Evolutionary conservation across 2,888 invertebrate genomes (phyloP).

Genomic region (Agrochola litura): DNA sequence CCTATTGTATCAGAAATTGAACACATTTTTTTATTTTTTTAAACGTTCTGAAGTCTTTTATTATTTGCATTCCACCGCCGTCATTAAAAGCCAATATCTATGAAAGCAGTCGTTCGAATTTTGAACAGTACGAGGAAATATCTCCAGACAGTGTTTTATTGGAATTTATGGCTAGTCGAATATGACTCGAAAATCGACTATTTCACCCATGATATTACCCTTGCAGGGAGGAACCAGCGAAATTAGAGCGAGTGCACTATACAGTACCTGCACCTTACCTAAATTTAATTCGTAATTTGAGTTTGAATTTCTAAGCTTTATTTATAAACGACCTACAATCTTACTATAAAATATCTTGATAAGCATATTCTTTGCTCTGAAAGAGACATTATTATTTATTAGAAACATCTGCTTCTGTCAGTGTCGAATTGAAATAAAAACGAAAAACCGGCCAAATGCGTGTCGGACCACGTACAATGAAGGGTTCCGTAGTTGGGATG

Average conservation of each 20-base stretch:
- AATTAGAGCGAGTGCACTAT: not conserved
- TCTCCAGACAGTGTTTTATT: conserved; percentile 40
- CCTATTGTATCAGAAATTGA: conserved; percentile 54
- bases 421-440: not conserved
- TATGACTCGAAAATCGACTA: conserved; percentile 16
- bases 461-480: no score
- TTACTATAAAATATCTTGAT: not conserved
- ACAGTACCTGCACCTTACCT: no score
- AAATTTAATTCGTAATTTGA: not conserved
- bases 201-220: conserved; percentile 9
- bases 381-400: not conserved
- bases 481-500: no score
- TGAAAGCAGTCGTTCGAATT: conserved; percentile 40
- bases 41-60: conserved; percentile 39
- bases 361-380: not conserved
- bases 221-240: not conserved
- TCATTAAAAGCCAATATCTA: conserved; percentile 40
- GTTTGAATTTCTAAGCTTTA: not conserved
- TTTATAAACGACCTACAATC: not conserved
- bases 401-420: not conserved
- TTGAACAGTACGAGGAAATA: conserved; percentile 26
- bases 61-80: conserved; percentile 26
- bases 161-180: conserved; percentile 37
- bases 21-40: conserved; percentile 32
- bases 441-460: no score